Percentiles rank a stretch among this genome's conserved stretches.
phyloP scores from a whole-genome alignment of 2,113 vertebrate genomes.

The Ariopsis seemanni region DNA sequence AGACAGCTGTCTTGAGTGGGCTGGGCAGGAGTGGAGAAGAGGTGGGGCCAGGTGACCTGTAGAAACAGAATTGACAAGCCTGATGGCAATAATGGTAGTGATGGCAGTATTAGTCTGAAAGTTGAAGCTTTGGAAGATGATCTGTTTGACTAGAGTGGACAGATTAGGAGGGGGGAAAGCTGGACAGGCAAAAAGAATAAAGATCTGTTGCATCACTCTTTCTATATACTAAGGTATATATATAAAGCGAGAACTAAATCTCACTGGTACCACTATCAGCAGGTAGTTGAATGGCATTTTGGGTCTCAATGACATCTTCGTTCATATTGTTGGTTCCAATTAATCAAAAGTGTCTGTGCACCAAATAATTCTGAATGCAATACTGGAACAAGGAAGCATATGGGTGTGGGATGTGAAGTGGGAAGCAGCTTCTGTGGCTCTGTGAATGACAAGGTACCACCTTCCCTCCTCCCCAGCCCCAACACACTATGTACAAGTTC shows the following conservation, averaged over 20 bases:
- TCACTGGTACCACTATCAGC: no score
- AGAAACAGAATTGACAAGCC: neutral
- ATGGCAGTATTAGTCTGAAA: neutral
- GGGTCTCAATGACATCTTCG: neutral
- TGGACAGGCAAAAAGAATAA: neutral
- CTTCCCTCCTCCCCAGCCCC: neutral
- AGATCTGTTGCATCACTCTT: neutral
- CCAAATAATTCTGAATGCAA: neutral
- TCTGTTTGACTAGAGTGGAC: neutral
- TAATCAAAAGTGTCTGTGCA: neutral
- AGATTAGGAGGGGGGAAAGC: neutral
- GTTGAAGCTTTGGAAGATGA: neutral
- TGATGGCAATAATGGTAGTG: neutral
- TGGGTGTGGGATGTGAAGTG: neutral
- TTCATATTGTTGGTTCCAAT: neutral
- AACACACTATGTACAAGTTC: constrained; percentile 10
- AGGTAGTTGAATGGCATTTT: neutral
- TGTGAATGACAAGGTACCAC: constrained; percentile 19
- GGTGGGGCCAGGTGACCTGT: no score
- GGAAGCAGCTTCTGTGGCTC: neutral
- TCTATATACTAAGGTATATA: neutral
- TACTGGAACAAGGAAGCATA: neutral
- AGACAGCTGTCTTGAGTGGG: no score
- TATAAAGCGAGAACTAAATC: neutral
- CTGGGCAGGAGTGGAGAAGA: no score